A percentile compares a stretch with the other conserved stretches of the same genome.
Conservation (phyloP, 2,888 invertebrate genomes). For the Steromphala cineraria region DNA sequence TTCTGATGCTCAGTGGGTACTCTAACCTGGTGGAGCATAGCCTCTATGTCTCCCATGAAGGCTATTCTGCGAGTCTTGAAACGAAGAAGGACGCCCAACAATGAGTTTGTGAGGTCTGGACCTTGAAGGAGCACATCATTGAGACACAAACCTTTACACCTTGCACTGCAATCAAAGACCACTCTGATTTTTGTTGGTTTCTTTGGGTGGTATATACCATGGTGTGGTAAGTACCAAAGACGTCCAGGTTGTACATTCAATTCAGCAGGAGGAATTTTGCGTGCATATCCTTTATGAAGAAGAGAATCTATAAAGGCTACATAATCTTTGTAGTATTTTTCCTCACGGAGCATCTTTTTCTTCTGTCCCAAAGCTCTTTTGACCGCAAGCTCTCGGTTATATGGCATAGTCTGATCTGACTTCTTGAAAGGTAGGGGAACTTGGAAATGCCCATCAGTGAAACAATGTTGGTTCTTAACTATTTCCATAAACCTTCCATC, state of each 20-base stretch:
- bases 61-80: not conserved
- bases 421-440: too few species aligned
- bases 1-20: not conserved
- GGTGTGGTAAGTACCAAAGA: too few species aligned
- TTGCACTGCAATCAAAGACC: too few species aligned
- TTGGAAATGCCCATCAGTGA: too few species aligned
- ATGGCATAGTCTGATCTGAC: not conserved
- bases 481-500: too few species aligned
- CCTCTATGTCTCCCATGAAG: too few species aligned
- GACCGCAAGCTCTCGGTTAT: not conserved
- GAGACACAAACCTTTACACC: not conserved
- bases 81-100: not conserved
- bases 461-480: too few species aligned
- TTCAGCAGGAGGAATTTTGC: too few species aligned
- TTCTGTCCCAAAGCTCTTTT: not conserved
- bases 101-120: not conserved
- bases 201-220: too few species aligned
- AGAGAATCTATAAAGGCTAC: slow-evolving; percentile 17
- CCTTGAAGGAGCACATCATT: not conserved
- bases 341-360: not conserved
- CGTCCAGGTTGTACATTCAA: not conserved
- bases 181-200: too few species aligned
- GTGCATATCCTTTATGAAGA: not conserved
- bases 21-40: slow-evolving; percentile 6
- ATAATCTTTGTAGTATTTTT: slow-evolving; percentile 14